These are phyloP conservation scores for Nematostella vectensis DNA, from an alignment of 92 coral and sea anemone species.

Conservation along the genomic window DNA sequence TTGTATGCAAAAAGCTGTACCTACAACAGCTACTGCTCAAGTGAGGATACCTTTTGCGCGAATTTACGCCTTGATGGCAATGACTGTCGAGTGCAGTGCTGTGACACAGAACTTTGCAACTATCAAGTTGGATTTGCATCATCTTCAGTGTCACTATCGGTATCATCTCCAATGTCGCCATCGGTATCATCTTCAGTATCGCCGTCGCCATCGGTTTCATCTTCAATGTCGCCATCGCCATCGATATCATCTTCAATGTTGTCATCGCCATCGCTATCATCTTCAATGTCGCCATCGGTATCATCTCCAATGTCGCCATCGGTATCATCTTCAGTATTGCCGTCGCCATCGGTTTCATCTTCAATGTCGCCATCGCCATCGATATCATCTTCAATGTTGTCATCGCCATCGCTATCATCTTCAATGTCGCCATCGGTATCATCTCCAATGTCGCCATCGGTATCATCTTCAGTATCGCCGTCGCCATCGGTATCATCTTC, in stretches of 20 bases:
- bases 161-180: not conserved
- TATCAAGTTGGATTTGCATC: slow-evolving; percentile 14
- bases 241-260: too few relatives aligned
- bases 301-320: not conserved
- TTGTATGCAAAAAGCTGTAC: slow-evolving; percentile 29
- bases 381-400: too few relatives aligned
- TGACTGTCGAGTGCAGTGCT: slow-evolving; percentile 40
- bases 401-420: slow-evolving; percentile 1
- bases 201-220: not conserved
- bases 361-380: not conserved
- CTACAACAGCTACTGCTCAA: slow-evolving; percentile 4
- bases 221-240: not conserved
- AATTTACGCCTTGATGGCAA: slow-evolving; percentile 5
- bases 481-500: not conserved
- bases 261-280: not conserved
- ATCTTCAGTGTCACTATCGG: not conserved
- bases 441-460: not conserved
- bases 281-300: not conserved
- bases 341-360: not conserved
- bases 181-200: not conserved
- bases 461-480: slow-evolving; percentile 1
- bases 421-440: not conserved
- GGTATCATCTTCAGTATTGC: not conserved
- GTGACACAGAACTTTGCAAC: slow-evolving; percentile 48
- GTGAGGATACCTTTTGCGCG: slow-evolving; percentile 24